Percentiles rank a stretch among this genome's conserved stretches.
phyloP scores from a whole-genome alignment of 2,797 vertebrate species.

The Cossypha dichroa region DNA sequence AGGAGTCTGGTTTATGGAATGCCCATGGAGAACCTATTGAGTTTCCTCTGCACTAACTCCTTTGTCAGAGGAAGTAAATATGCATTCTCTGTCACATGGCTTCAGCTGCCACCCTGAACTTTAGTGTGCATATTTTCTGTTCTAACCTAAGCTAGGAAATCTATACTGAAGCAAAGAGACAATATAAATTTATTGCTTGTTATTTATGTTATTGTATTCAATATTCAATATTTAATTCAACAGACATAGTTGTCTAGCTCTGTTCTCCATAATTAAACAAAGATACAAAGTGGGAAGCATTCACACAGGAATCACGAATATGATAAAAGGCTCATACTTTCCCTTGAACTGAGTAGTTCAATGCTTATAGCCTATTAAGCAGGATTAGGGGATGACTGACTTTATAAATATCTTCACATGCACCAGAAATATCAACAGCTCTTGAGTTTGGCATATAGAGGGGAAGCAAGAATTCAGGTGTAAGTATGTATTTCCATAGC shows the following conservation, averaged over 20 bases:
- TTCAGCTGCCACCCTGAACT: not conserved
- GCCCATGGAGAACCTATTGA: not conserved
- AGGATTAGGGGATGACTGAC: not conserved
- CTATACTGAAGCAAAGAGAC: not conserved
- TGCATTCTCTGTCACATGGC: not conserved
- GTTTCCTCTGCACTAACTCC: not conserved
- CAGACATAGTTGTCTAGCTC: not conserved
- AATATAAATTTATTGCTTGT: not conserved
- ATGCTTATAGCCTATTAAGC: not conserved
- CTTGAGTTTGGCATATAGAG: not conserved
- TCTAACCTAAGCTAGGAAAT: not conserved
- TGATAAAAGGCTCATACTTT: not conserved
- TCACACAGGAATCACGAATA: not conserved
- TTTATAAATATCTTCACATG: not conserved
- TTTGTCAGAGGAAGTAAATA: not conserved
- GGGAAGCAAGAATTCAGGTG: not conserved
- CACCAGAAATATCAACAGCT: not conserved
- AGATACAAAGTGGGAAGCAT: not conserved
- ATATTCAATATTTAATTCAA: too few relatives aligned
- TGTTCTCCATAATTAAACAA: not conserved
- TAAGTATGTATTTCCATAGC: not conserved
- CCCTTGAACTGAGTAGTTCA: not conserved
- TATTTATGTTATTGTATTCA: not conserved
- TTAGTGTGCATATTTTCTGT: not conserved
- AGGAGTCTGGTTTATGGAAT: not conserved